Conservation (phyloP, 2,113 vertebrate species). For the Puma concolor region DNA sequence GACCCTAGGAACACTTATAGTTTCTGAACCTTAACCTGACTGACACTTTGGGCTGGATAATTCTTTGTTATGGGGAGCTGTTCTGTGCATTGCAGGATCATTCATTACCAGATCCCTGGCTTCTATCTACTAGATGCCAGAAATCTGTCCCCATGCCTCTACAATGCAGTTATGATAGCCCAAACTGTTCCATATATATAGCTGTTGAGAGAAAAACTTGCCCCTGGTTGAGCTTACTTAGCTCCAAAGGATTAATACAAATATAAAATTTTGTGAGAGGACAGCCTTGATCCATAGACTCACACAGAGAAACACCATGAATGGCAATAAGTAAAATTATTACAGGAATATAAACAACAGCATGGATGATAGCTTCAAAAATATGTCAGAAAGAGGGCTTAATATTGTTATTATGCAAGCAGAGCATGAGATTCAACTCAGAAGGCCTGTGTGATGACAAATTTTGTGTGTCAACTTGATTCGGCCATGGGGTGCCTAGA, state of each 20-base stretch:
- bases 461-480: not conserved
- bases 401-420: not conserved
- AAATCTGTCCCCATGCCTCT: not conserved
- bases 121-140: not conserved
- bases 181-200: not conserved
- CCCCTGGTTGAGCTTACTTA: not conserved
- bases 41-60: not conserved
- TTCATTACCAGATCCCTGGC: not conserved
- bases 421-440: not conserved
- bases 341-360: not conserved
- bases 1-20: not conserved
- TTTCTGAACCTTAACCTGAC: not conserved
- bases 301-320: not conserved
- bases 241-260: slow-evolving; percentile 26
- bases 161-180: not conserved
- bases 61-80: not conserved
- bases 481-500: not conserved
- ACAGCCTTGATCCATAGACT: not conserved
- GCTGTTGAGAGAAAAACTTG: not conserved
- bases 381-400: not conserved
- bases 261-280: not conserved
- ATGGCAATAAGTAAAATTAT: not conserved
- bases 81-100: not conserved
- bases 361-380: not conserved
- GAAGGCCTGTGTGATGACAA: not conserved